Percentiles rank a stretch among this genome's conserved stretches.
phyloP scores from a whole-genome alignment of 2,113 vertebrate genomes.

The Pleuronectes platessa region DNA sequence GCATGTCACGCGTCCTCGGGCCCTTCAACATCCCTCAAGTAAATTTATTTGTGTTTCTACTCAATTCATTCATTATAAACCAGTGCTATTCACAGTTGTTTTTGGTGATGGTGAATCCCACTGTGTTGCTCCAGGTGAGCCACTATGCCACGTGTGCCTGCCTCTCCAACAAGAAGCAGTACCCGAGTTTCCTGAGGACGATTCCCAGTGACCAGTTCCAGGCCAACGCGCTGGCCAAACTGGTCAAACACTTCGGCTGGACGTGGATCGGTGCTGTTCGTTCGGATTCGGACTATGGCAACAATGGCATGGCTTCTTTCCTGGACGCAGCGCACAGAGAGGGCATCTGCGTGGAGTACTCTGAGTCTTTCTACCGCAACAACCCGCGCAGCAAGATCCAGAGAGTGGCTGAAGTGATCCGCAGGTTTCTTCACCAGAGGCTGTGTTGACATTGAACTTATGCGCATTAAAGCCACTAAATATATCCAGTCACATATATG shows the following conservation, averaged over 20 bases:
- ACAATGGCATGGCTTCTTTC: slow-evolving; percentile 77
- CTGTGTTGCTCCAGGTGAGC: slow-evolving; percentile 71
- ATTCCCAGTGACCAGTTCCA: slow-evolving; percentile 82
- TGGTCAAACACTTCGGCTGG: slow-evolving; percentile 81
- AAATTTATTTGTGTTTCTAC: not conserved
- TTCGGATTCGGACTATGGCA: slow-evolving; percentile 81
- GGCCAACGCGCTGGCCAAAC: slow-evolving; percentile 70
- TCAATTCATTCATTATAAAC: too few species aligned
- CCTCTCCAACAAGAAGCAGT: slow-evolving; percentile 77
- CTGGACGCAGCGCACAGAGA: slow-evolving; percentile 59
- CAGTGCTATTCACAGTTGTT: too few species aligned
- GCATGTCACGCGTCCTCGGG: slow-evolving; percentile 70
- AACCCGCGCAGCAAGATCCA: slow-evolving; percentile 61
- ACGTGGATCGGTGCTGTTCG: slow-evolving; percentile 82
- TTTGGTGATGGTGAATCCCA: too few species aligned
- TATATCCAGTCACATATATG: not conserved
- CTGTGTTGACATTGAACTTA: too few species aligned
- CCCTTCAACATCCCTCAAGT: slow-evolving; percentile 78
- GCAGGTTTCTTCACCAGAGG: slow-evolving; percentile 54
- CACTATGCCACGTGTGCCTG: slow-evolving; percentile 79
- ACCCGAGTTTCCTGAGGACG: slow-evolving; percentile 80
- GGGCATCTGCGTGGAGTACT: slow-evolving; percentile 80
- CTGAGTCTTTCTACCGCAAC: slow-evolving; percentile 66
- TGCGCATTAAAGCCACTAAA: not conserved
- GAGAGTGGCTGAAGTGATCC: slow-evolving; percentile 74